A percentile compares a stretch with the other conserved stretches of the same genome.
Conservation (phyloP, 2,888 invertebrate species). For the Microplitis deprimator region DNA sequence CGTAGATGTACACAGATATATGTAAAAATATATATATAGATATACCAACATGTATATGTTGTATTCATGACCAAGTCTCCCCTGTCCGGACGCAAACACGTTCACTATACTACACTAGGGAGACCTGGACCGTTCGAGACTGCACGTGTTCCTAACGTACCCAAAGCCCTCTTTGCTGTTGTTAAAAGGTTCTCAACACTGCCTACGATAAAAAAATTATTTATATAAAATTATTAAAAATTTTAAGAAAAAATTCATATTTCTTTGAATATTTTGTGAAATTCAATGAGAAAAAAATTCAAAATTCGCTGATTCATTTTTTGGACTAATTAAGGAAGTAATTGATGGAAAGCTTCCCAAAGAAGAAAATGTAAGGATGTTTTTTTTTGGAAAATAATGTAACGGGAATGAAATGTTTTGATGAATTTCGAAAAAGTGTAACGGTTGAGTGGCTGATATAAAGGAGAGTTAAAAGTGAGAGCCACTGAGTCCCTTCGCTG, state of each 20-base stretch:
- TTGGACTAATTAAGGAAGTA: no score
- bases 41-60: conserved; percentile 32
- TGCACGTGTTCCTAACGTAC: conserved; percentile 71
- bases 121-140: conserved; percentile 67
- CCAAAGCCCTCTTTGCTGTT: conserved; percentile 63
- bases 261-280: no score
- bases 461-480: conserved; percentile 55
- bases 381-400: background rate
- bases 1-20: conserved; percentile 37
- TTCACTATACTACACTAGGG: conserved; percentile 57
- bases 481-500: conserved; percentile 65
- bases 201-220: conserved; percentile 13
- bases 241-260: no score
- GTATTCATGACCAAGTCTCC: conserved; percentile 44
- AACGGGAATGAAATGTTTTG: background rate
- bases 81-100: conserved; percentile 66
- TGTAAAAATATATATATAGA: conserved; percentile 31
- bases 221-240: no score
- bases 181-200: conserved; percentile 65
- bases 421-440: background rate
- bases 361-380: no score
- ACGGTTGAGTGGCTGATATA: background rate
- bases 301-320: no score
- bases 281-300: no score
- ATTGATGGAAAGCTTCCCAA: no score